Conservation (phyloP, 1,140 invertebrate genomes). For the Babylonia areolata region DNA sequence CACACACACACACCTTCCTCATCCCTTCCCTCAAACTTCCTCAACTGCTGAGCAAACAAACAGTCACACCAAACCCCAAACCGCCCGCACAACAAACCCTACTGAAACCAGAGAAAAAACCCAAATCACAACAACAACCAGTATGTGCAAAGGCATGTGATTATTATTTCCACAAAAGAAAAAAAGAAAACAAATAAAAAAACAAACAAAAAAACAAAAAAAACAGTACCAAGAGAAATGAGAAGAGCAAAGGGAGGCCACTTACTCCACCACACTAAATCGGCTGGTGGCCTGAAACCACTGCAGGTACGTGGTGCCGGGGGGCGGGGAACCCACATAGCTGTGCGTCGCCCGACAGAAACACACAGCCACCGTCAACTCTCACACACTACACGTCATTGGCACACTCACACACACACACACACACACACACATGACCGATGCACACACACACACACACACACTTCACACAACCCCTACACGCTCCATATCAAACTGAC, state of each 20-base stretch:
- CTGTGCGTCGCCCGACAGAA: constrained; percentile 19
- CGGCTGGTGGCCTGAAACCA: constrained; percentile 39
- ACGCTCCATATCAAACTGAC: too few species aligned
- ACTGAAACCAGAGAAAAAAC: background rate
- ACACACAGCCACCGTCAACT: background rate
- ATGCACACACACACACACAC: too few species aligned
- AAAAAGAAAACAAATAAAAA: background rate
- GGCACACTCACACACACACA: background rate
- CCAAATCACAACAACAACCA: background rate
- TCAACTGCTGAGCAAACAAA: too few species aligned
- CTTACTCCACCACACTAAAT: constrained; percentile 40
- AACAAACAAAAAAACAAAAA: constrained; percentile 11
- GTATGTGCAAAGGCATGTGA: background rate
- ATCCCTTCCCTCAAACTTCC: too few species aligned
- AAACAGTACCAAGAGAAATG: background rate
- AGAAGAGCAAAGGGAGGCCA: background rate
- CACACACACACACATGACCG: too few species aligned
- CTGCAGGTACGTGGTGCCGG: constrained; percentile 28
- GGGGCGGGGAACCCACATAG: constrained; percentile 28
- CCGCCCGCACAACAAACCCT: background rate
- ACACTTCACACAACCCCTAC: background rate
- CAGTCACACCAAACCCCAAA: background rate
- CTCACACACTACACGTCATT: too few species aligned
- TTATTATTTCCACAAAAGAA: background rate
- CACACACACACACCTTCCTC: too few species aligned